phyloP scores from a whole-genome alignment of 2,888 invertebrate species.

The Agelastica alni region DNA sequence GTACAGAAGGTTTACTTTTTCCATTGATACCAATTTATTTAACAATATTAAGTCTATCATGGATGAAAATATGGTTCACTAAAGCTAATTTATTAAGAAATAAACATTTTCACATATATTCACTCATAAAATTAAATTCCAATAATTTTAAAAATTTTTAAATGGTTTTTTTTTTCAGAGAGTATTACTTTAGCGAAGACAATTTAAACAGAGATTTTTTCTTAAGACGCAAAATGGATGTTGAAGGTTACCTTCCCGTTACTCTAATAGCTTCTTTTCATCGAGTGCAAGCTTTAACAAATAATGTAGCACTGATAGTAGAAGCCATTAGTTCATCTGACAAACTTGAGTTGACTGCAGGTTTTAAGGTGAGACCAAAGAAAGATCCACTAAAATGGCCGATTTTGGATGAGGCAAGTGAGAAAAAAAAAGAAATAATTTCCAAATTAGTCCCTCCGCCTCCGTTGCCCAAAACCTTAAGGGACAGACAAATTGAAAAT shows the following conservation, averaged over 20 bases:
- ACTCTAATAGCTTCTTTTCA: conserved; percentile 95
- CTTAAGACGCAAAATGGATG: conserved; percentile 94
- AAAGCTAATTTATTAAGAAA: too few species aligned
- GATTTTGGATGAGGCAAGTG: conserved; percentile 64
- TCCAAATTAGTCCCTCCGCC: conserved; percentile 71
- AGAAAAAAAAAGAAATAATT: conserved; percentile 55
- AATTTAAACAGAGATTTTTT: conserved; percentile 96
- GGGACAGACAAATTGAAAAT: conserved; percentile 60
- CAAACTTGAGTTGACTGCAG: conserved; percentile 75
- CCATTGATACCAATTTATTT: too few species aligned
- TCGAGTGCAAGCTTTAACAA: conserved; percentile 85
- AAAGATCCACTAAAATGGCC: conserved; percentile 89
- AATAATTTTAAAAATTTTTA: too few species aligned
- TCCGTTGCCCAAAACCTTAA: conserved; percentile 68
- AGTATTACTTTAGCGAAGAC: conserved; percentile 98
- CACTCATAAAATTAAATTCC: too few species aligned
- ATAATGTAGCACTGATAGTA: conserved; percentile 81
- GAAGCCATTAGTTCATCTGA: conserved; percentile 86
- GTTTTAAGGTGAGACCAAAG: conserved; percentile 81
- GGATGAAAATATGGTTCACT: too few species aligned
- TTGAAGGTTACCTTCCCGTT: conserved; percentile 90
- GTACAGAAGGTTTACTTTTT: too few species aligned
- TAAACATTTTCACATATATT: too few species aligned
- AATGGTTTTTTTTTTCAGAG: conserved; percentile 69
- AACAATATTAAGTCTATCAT: too few species aligned